phyloP scores from a whole-genome alignment of 2,797 vertebrate species.

The Neosilurus hyrtlii region DNA sequence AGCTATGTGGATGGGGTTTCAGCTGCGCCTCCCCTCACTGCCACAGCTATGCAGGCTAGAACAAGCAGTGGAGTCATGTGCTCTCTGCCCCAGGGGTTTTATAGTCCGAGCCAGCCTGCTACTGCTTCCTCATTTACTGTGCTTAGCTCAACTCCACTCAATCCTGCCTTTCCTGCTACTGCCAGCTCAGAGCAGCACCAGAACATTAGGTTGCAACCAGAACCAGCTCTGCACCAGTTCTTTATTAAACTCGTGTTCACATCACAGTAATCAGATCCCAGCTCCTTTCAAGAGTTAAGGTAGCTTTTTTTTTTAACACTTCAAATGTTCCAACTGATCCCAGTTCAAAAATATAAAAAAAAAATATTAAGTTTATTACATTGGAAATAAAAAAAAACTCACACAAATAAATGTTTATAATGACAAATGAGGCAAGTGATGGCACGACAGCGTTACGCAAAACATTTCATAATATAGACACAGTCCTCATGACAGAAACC shows the following conservation, averaged over 20 bases:
- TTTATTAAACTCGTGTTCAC: slow-evolving; percentile 5
- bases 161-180: not conserved
- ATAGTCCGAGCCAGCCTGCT: slow-evolving; percentile 37
- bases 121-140: slow-evolving; percentile 45
- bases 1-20: slow-evolving; percentile 39
- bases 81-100: slow-evolving; percentile 43
- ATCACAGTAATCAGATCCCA: not conserved
- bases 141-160: slow-evolving; percentile 11
- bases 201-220: slow-evolving; percentile 21
- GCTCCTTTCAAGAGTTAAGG: not conserved
- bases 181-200: slow-evolving; percentile 37
- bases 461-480: slow-evolving; percentile 23
- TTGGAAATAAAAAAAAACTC: not conserved
- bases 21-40: slow-evolving; percentile 32
- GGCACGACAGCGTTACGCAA: slow-evolving; percentile 7
- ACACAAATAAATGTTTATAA: not conserved
- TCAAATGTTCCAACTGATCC: not conserved
- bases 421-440: not conserved
- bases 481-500: slow-evolving; percentile 38
- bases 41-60: slow-evolving; percentile 38
- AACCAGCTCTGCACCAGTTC: not conserved
- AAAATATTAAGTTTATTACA: not conserved
- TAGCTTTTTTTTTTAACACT: not conserved
- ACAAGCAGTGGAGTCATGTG: slow-evolving; percentile 47
- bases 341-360: not conserved